phyloP scores from a whole-genome alignment of 2,888 invertebrate species.

The Dichetophora obliterata region DNA sequence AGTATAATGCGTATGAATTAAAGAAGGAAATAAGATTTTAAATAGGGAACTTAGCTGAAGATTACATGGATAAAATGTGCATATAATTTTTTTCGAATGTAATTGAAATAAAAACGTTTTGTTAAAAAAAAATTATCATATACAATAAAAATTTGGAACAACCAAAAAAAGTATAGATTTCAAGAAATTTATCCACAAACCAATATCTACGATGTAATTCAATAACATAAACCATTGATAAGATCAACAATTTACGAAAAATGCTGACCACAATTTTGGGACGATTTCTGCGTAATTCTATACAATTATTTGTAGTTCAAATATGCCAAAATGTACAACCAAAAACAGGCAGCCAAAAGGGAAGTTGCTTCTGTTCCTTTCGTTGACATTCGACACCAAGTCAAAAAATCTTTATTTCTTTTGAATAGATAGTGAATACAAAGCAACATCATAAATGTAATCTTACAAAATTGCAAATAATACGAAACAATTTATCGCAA shows the following conservation, averaged over 20 bases:
- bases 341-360: slow-evolving; percentile 15
- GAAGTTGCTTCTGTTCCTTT: background rate
- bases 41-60: too few species aligned
- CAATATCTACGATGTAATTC: too few species aligned
- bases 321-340: slow-evolving; percentile 2
- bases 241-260: background rate
- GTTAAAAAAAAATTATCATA: too few species aligned
- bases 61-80: too few species aligned
- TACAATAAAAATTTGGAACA: too few species aligned
- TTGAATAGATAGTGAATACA: slow-evolving; percentile 1
- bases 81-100: too few species aligned
- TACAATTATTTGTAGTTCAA: background rate
- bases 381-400: slow-evolving; percentile 22
- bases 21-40: too few species aligned
- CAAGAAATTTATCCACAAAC: background rate
- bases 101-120: too few species aligned
- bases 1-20: too few species aligned
- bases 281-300: slow-evolving; percentile 9
- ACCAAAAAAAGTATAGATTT: background rate
- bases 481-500: slow-evolving; percentile 30
- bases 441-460: background rate
- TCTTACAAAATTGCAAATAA: slow-evolving; percentile 32
- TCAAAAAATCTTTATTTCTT: slow-evolving; percentile 22
- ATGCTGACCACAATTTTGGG: slow-evolving; percentile 1
- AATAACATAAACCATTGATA: background rate